A percentile compares a stretch with the other conserved stretches of the same genome.
These are phyloP conservation scores for Perizoma flavofasciatum DNA, from an alignment of 2,888 invertebrate species.

Conservation along the genomic window DNA sequence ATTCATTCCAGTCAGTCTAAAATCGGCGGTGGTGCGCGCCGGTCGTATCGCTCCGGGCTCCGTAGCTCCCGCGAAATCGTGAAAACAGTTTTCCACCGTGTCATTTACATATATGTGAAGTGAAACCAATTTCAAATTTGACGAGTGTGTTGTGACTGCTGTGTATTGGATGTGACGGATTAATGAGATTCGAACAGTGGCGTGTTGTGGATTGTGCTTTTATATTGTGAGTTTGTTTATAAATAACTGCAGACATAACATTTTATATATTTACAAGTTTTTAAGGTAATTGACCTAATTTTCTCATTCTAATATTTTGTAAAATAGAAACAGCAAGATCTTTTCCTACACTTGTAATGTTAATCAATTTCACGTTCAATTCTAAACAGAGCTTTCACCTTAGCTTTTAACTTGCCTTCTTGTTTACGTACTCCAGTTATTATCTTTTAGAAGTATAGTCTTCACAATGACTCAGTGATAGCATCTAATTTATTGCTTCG, in stretches of 20 bases:
- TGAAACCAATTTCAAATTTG: slow-evolving; percentile 70
- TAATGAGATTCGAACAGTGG: slow-evolving; percentile 54
- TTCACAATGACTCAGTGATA: slow-evolving; percentile 51
- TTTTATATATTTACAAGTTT: slow-evolving; percentile 21
- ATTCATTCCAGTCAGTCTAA: slow-evolving; percentile 66
- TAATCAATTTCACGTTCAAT: slow-evolving; percentile 12
- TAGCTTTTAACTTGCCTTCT: slow-evolving; percentile 16
- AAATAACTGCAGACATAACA: slow-evolving; percentile 15
- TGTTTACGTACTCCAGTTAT: slow-evolving; percentile 25
- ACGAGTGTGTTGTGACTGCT: slow-evolving; percentile 64
- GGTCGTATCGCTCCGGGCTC: slow-evolving; percentile 49
- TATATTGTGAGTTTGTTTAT: slow-evolving; percentile 34
- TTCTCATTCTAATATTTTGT: background rate
- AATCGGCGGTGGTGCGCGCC: slow-evolving; percentile 60
- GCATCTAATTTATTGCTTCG: slow-evolving; percentile 62
- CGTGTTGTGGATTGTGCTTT: slow-evolving; percentile 61
- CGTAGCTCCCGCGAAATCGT: slow-evolving; percentile 55
- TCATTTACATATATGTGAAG: slow-evolving; percentile 72
- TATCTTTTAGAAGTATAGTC: slow-evolving; percentile 30
- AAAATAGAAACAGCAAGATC: background rate
- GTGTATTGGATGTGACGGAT: slow-evolving; percentile 50
- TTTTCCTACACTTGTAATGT: background rate
- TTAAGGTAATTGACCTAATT: slow-evolving; percentile 19
- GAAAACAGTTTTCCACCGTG: slow-evolving; percentile 72
- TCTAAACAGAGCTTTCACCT: slow-evolving; percentile 18